These are phyloP conservation scores for Silvanus unidentatus DNA, from an alignment of 2,888 invertebrate genomes.

Conservation along the genomic window DNA sequence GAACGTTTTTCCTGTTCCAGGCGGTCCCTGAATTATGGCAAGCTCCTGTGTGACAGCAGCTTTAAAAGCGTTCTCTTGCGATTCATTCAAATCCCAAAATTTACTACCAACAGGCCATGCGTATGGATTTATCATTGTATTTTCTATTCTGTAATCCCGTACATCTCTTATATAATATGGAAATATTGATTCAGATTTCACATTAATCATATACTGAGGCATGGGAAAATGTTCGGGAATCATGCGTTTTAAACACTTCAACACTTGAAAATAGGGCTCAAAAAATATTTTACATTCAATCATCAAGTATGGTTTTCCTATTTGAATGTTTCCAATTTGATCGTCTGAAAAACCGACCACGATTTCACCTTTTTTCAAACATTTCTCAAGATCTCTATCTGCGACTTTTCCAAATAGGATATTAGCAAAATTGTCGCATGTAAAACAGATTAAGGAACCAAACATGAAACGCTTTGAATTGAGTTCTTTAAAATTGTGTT, in stretches of 20 bases:
- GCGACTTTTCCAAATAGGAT: conserved; percentile 65
- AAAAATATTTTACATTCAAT: conserved; percentile 75
- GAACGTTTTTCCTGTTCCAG: conserved; percentile 83
- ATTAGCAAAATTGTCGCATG: conserved; percentile 61
- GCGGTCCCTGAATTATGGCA: conserved; percentile 78
- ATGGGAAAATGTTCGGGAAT: conserved; percentile 58
- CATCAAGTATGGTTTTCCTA: conserved; percentile 50
- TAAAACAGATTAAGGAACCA: conserved; percentile 69
- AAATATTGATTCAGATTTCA: conserved; percentile 30
- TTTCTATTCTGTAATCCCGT: too few species aligned
- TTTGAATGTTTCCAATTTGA: conserved; percentile 45
- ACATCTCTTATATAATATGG: too few species aligned
- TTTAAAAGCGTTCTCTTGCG: conserved; percentile 62
- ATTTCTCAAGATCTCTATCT: conserved; percentile 48
- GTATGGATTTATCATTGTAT: too few species aligned
- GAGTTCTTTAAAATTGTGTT: conserved; percentile 45
- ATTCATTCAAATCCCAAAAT: conserved; percentile 52
- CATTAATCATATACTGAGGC: conserved; percentile 61
- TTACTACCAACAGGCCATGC: neutral
- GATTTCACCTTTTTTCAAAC: conserved; percentile 47
- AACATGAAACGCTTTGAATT: conserved; percentile 58
- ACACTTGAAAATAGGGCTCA: conserved; percentile 72
- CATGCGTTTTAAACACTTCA: conserved; percentile 60
- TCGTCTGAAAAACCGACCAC: conserved; percentile 49
- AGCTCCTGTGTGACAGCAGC: conserved; percentile 67